These are phyloP conservation scores for Drosophila leontia DNA, from an alignment of 1,140 invertebrate genomes.

Conservation along the genomic window DNA sequence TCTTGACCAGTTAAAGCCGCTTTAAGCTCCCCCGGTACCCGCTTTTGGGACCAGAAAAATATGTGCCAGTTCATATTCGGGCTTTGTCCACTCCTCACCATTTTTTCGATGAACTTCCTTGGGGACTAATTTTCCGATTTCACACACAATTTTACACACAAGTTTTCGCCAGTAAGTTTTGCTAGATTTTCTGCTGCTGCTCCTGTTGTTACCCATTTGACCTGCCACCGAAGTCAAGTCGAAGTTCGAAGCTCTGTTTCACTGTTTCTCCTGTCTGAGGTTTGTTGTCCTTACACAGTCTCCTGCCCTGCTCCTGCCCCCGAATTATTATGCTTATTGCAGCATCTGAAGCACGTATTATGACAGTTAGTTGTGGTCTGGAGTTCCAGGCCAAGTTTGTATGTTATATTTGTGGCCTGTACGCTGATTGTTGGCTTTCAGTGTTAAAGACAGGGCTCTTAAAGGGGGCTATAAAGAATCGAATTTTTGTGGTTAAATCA, in stretches of 20 bases:
- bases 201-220: constrained; percentile 44
- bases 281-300: constrained; percentile 26
- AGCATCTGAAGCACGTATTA: constrained; percentile 49
- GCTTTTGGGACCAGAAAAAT: constrained; percentile 12
- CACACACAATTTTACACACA: constrained; percentile 50
- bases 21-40: constrained; percentile 21
- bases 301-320: not conserved
- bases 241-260: constrained; percentile 29
- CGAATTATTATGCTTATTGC: constrained; percentile 45
- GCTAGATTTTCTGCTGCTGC: constrained; percentile 24
- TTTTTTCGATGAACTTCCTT: constrained; percentile 41
- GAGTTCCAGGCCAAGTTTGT: constrained; percentile 22
- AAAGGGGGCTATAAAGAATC: not conserved
- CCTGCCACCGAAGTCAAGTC: constrained; percentile 31
- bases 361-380: constrained; percentile 35
- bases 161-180: constrained; percentile 30
- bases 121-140: constrained; percentile 52
- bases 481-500: not conserved
- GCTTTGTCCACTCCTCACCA: not conserved
- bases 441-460: constrained; percentile 6
- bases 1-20: constrained; percentile 54
- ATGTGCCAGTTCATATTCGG: constrained; percentile 42
- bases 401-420: constrained; percentile 27
- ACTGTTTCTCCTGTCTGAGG: constrained; percentile 33
- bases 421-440: constrained; percentile 27